A percentile compares a stretch with the other conserved stretches of the same genome.
Conservation (phyloP, 2,113 vertebrate species). For the Prunella fulvescens region DNA sequence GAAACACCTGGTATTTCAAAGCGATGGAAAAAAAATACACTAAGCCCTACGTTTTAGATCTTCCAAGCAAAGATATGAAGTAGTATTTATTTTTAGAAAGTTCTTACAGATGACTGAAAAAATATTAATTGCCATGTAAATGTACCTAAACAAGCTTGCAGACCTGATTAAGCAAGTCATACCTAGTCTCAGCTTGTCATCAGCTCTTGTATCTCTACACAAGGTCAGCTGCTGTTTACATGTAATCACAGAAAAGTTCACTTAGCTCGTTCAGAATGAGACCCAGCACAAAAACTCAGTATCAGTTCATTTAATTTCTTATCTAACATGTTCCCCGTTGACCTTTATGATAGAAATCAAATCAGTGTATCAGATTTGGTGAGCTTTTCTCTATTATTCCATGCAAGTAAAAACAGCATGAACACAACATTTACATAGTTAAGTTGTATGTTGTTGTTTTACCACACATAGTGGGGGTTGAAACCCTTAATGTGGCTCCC, state of each 20-base stretch:
- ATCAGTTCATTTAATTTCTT: not conserved
- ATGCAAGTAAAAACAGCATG: not conserved
- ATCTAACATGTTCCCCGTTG: not conserved
- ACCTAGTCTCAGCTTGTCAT: not conserved
- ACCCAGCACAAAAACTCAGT: not conserved
- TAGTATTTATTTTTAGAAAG: not conserved
- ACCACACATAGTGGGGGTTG: not conserved
- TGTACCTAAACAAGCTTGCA: not conserved
- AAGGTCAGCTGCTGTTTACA: constrained; percentile 31
- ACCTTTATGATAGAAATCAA: constrained; percentile 18
- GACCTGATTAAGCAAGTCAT: not conserved
- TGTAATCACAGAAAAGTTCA: constrained; percentile 6
- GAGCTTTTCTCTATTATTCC: not conserved
- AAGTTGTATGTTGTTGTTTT: not conserved
- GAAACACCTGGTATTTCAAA: constrained; percentile 27
- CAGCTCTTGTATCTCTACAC: not conserved
- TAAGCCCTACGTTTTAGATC: not conserved
- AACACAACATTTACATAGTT: not conserved
- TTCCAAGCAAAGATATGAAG: not conserved
- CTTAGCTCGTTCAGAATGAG: not conserved
- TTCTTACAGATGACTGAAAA: not conserved
- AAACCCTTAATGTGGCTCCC: constrained; percentile 10
- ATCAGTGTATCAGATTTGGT: not conserved
- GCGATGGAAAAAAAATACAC: not conserved
- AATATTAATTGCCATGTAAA: not conserved